Base-by-base conservation (phyloP, 2,888 invertebrate species). In the Eristalinus sepulchralis region DNA sequence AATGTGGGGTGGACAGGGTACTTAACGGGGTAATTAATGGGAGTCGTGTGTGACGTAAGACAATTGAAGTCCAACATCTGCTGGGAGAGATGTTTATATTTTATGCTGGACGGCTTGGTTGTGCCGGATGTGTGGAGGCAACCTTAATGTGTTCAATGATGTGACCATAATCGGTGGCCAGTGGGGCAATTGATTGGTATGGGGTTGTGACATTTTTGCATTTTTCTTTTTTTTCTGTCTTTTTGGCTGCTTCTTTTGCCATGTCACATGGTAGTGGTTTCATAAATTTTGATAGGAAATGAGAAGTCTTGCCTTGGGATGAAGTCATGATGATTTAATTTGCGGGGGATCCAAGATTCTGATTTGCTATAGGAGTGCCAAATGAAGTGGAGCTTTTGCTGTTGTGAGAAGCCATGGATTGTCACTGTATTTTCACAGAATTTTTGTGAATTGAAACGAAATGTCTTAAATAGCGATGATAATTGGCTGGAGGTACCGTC, bases 1-100 rank as follows among this genome's bases (percentile, higher is more conserved):
- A 10, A 11, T 1, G 17, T 20, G 24, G 17, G 36, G 13, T 6
- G 17, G 5, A n/a, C 3, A 13, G 5, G 6, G 5, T 4, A 6
- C n/a, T n/a, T 6, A n/a, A 47, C 8, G 1, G 34, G 57, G 39
- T 62, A 77, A 79, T 71, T 79, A 53, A 72, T 70, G 11, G 33
- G 57, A 9, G 31, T 34, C 10, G 39, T 22, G 39, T 22, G 59
- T 64, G 57, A 79, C 59, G 59, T 39, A 63, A 77, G 34, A 53
- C n/a, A 53, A 70, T 33, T 22, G 62, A 78, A 78, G 70, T 78
- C 57, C 63, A 57, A 64, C 78, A 78, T 63, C 64, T 71, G 64
- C 31, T 39, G 47, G 34, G 20, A 11, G 53, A 24, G 24, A 34
- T 6, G n/a, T 63, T 73, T 39, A 77, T 77, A 59, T 24, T 71